Percentiles rank a stretch among this genome's conserved stretches.
Evolutionary conservation across 2,888 invertebrate genomes (phyloP).

Genomic region (Augochlorella aurata): DNA sequence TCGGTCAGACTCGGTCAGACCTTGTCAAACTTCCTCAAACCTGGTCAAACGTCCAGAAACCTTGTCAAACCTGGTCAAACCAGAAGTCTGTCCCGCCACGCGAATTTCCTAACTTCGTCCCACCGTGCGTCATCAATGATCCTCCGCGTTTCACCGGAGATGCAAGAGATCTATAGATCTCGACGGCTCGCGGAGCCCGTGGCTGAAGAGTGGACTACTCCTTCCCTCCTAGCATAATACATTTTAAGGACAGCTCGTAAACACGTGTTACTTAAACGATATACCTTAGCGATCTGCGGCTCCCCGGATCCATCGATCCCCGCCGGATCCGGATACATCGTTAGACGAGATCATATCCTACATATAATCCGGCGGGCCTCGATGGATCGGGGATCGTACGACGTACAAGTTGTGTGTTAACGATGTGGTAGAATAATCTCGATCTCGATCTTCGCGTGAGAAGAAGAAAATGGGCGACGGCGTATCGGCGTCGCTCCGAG

Average conservation of each 20-base stretch:
- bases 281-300: conserved; percentile 43
- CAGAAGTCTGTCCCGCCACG: no score
- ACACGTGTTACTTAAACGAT: conserved; percentile 48
- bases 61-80: no score
- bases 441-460: conserved; percentile 37
- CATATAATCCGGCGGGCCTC: background rate
- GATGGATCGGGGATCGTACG: conserved; percentile 22
- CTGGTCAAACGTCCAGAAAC: no score
- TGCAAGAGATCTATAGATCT: background rate
- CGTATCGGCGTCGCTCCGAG: conserved; percentile 25
- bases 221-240: conserved; percentile 35
- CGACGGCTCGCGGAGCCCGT: background rate
- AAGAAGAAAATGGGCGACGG: conserved; percentile 25
- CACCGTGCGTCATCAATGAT: no score
- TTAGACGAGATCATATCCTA: background rate
- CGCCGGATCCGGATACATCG: background rate
- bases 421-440: conserved; percentile 32
- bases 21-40: no score
- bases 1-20: no score
- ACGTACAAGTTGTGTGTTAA: conserved; percentile 19
- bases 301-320: conserved; percentile 31
- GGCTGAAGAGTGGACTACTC: conserved; percentile 13
- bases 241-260: conserved; percentile 47
- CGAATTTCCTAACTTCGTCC: no score
- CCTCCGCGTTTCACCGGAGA: background rate